phyloP scores from a whole-genome alignment of 2,797 vertebrate genomes.

The Falco rusticolus region DNA sequence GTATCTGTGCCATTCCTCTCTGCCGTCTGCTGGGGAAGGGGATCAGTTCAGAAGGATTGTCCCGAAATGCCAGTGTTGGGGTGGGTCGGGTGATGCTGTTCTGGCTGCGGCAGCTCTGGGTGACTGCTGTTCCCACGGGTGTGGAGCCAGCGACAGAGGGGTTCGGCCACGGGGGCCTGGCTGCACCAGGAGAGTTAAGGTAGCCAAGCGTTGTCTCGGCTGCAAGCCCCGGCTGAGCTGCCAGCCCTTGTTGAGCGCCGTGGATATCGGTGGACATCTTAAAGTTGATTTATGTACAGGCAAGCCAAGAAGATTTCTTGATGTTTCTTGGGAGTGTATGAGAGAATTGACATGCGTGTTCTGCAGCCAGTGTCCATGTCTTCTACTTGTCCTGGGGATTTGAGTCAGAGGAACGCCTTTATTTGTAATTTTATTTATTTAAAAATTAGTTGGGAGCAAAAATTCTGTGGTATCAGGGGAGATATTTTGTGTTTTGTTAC shows the following conservation, averaged over 20 bases:
- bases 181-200: background rate
- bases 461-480: background rate
- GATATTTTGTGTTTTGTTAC: background rate
- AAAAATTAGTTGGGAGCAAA: background rate
- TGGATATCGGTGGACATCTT: background rate
- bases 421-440: background rate
- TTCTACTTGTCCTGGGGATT: too few species aligned
- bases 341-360: fast-evolving
- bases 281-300: background rate
- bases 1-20: background rate
- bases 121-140: background rate
- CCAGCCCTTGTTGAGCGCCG: background rate
- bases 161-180: too few species aligned
- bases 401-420: background rate
- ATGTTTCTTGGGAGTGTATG: background rate
- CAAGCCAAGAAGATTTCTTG: background rate
- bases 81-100: background rate
- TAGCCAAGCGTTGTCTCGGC: background rate
- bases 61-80: too few species aligned
- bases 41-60: background rate
- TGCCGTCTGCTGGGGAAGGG: too few species aligned
- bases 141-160: fast-evolving
- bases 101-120: fast-evolving
- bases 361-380: background rate
- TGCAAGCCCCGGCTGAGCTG: background rate